Evolutionary conservation across 2,113 vertebrate genomes (phyloP).

Genomic region (Coreoperca whiteheadi): DNA sequence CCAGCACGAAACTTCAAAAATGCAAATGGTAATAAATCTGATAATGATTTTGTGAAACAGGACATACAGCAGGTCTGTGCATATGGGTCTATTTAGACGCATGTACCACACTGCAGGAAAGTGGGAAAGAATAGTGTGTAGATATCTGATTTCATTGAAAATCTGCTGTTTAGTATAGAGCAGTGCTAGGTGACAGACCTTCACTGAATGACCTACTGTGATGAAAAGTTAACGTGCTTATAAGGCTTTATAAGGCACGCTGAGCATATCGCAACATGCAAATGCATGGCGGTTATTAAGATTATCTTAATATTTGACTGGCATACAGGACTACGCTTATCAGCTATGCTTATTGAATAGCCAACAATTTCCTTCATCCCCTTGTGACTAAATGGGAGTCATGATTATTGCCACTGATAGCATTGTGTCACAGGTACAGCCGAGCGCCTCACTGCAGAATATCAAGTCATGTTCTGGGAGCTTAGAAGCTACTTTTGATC

Average conservation of each 20-base stretch:
- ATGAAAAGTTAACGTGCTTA: conserved; percentile 9
- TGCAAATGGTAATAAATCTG: neutral
- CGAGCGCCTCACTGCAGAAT: neutral
- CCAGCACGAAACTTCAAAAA: neutral
- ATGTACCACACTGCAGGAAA: conserved; percentile 1
- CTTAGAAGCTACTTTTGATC: conserved; percentile 4
- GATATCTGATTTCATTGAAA: neutral
- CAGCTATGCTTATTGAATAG: conserved; percentile 11
- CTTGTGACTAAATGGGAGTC: conserved; percentile 9
- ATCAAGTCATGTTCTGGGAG: neutral
- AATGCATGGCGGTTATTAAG: neutral
- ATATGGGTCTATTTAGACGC: conserved; percentile 11
- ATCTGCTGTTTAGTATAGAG: neutral
- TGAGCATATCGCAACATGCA: neutral
- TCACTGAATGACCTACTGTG: neutral
- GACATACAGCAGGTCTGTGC: conserved; percentile 6
- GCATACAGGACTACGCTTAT: conserved; percentile 1
- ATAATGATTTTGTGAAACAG: conserved; percentile 6
- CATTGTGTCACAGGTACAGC: neutral
- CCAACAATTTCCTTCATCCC: conserved; percentile 18
- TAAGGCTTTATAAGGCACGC: neutral
- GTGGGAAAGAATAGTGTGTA: neutral
- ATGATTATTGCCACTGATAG: conserved; percentile 35
- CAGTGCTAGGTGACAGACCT: neutral
- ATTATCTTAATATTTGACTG: neutral